A percentile compares a stretch with the other conserved stretches of the same genome.
Conservation (phyloP, 2,888 invertebrate species). For the Erannis defoliaria region DNA sequence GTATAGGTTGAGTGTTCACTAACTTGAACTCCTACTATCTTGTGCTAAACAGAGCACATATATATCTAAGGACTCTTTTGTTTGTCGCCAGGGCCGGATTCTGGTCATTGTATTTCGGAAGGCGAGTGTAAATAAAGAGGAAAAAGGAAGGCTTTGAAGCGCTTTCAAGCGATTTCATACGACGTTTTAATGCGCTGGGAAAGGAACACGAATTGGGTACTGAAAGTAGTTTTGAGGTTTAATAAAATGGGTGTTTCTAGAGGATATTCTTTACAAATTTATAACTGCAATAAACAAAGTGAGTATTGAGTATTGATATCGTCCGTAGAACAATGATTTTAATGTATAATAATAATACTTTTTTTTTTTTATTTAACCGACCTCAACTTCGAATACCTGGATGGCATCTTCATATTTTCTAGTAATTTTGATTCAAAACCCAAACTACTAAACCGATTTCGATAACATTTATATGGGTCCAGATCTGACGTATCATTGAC, state of each 20-base stretch:
- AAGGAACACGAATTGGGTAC: slow-evolving; percentile 19
- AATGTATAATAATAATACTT: too few relatives aligned
- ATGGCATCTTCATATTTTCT: too few relatives aligned
- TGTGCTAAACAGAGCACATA: slow-evolving; percentile 4
- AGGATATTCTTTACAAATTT: neutral
- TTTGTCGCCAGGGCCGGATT: slow-evolving; percentile 26
- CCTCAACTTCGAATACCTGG: too few relatives aligned
- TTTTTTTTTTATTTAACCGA: too few relatives aligned
- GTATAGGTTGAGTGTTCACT: neutral
- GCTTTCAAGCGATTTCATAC: slow-evolving; percentile 21
- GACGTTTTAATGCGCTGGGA: slow-evolving; percentile 25
- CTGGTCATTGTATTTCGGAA: slow-evolving; percentile 27
- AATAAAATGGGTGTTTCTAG: neutral
- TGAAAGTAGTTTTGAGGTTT: slow-evolving; percentile 13
- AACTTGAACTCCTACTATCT: slow-evolving; percentile 14
- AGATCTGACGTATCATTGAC: too few relatives aligned
- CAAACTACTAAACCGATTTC: too few relatives aligned
- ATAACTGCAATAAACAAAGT: too few relatives aligned
- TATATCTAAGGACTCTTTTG: slow-evolving; percentile 25
- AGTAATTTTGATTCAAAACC: too few relatives aligned
- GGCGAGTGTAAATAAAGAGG: slow-evolving; percentile 29
- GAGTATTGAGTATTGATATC: too few relatives aligned
- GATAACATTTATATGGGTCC: too few relatives aligned
- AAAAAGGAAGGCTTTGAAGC: slow-evolving; percentile 16
- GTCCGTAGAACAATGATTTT: too few relatives aligned